phyloP scores from a whole-genome alignment of 2,888 invertebrate species.

The Diogma glabrata region DNA sequence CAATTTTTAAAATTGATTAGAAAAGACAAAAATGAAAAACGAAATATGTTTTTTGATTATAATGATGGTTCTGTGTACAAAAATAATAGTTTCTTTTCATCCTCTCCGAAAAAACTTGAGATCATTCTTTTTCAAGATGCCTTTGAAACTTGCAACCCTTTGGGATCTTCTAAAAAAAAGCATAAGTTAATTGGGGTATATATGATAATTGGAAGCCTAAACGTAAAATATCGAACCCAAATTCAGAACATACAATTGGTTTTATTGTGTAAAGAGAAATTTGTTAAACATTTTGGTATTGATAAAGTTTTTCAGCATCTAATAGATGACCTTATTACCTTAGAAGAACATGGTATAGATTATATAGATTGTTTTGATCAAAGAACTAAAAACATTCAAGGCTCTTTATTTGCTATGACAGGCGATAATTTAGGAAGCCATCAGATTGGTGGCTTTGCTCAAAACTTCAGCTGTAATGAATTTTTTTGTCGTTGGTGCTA shows the following conservation, averaged over 20 bases:
- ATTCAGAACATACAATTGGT: conserved; percentile 24
- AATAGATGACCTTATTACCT: conserved; percentile 20
- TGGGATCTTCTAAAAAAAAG: conserved; percentile 23
- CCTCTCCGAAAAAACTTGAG: conserved; percentile 7
- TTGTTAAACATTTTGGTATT: conserved; percentile 22
- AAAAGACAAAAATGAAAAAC: too few species aligned
- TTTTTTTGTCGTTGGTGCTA: conserved; percentile 24
- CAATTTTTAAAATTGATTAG: too few species aligned
- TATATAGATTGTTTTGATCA: conserved; percentile 5
- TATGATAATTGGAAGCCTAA: conserved; percentile 23
- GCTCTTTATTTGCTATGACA: conserved; percentile 20
- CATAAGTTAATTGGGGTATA: conserved; percentile 25
- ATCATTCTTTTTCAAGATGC: conserved; percentile 25
- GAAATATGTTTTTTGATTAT: too few species aligned
- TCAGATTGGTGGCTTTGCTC: conserved; percentile 23
- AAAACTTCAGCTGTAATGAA: conserved; percentile 21
- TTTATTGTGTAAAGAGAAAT: conserved; percentile 22
- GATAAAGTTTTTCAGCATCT: conserved; percentile 19
- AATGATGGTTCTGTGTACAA: too few species aligned
- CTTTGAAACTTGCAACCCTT: conserved; percentile 25
- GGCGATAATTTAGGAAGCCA: conserved; percentile 24
- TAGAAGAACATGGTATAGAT: conserved; percentile 21
- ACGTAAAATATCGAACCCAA: conserved; percentile 19
- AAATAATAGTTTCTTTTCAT: conserved; percentile 17
- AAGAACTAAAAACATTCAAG: conserved; percentile 17